phyloP scores from a whole-genome alignment of 2,797 vertebrate species.

The Muraenolepis orangiensis region DNA sequence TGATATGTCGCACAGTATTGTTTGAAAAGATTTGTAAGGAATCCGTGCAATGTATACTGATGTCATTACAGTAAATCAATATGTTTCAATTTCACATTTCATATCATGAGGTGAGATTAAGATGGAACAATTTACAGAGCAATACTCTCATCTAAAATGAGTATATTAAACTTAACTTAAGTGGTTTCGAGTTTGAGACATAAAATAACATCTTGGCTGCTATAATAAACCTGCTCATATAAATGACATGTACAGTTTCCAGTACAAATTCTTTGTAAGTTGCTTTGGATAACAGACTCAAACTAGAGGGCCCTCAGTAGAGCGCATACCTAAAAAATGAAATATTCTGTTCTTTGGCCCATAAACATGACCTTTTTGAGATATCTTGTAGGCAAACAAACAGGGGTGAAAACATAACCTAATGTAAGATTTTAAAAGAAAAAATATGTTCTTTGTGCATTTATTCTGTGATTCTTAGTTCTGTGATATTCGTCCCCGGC shows the following conservation, averaged over 20 bases:
- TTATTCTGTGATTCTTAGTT: too few species aligned
- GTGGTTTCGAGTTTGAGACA: background rate
- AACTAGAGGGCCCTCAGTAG: too few species aligned
- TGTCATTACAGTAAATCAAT: too few species aligned
- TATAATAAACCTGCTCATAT: background rate
- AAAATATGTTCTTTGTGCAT: too few species aligned
- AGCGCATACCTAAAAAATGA: too few species aligned
- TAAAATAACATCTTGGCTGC: background rate
- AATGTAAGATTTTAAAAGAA: too few species aligned
- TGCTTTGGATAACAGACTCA: background rate
- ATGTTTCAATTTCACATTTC: background rate
- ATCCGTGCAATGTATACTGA: too few species aligned
- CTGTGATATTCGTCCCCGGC: background rate
- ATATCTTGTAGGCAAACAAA: too few species aligned
- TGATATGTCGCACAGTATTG: background rate
- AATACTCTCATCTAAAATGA: background rate
- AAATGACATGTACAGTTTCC: background rate
- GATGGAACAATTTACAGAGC: background rate
- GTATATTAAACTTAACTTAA: background rate
- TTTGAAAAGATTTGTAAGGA: background rate
- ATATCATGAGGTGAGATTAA: background rate
- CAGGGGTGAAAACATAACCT: too few species aligned
- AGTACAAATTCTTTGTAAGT: background rate
- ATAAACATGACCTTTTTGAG: too few species aligned
- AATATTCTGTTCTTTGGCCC: too few species aligned